Base-by-base conservation (phyloP, 1,140 invertebrate genomes). In the Pogonomyrmex barbatus region DNA sequence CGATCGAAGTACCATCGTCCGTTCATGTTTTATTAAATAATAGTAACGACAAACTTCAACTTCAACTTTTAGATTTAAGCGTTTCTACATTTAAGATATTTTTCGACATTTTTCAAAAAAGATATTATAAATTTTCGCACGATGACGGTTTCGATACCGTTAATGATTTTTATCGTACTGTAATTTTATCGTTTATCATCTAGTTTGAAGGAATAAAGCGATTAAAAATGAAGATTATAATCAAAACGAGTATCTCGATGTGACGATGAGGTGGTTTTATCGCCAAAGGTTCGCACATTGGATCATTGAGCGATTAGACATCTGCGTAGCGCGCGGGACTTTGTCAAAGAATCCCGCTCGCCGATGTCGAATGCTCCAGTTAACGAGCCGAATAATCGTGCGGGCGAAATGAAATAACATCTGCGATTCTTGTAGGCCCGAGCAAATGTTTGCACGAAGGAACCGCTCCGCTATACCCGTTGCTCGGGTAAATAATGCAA, bases 401-500 rank as follows among this genome's bases (percentile, higher is more conserved):
- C 82, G 63, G 39, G 36, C 68, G 30, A 83, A 75, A 83, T 73
- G 68, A 83, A 83, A 62, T 83, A 83, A 83, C 79, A 83, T 58
- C 62, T 87, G 71, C 75, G 76, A 90, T 88, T 58, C 89, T 68
- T 81, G 89, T 83, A 58, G 70, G 73, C 77, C 52, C 54, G 63
- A 6, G 84, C 84, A 90, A 91, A 90, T 90, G 87, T 91, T 90
- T 91, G 76, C 79, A 60, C 84, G 83, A 81, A 88, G 62, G 77
- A 87, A 85, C 90, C 90, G 87, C 75, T 58, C 87, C 75, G 83
- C 89, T 90, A 89, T 89, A 83, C 89, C 88, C 91, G 86, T 92
- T 91, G 84, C 92, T 91, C 79, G 89, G 89, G 90, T 92, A 94
- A 94, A 93, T 93, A 93, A 91, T 91, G 86, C 92, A 93, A 90